Conservation (phyloP, 2,797 vertebrate species). For the Huso huso region DNA sequence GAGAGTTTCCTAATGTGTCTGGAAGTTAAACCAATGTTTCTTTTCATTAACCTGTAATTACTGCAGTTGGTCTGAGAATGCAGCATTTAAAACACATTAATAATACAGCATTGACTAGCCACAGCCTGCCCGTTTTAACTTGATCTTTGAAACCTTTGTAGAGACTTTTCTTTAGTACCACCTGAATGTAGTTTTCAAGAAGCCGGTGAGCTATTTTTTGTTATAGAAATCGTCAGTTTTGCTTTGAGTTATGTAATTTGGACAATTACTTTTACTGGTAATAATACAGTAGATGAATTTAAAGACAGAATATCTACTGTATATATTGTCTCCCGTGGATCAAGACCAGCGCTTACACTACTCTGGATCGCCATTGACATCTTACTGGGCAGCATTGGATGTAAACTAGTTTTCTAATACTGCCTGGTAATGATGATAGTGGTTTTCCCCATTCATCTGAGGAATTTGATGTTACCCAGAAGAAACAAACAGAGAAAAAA, state of each 20-base stretch:
- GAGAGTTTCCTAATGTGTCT: too few relatives aligned
- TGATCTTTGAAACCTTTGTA: too few relatives aligned
- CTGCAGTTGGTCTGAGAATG: neutral
- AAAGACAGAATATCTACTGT: too few relatives aligned
- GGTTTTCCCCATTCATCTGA: constrained; percentile 51
- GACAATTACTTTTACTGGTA: too few relatives aligned
- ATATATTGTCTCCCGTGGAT: neutral
- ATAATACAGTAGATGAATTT: too few relatives aligned
- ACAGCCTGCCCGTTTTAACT: too few relatives aligned
- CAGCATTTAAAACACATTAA: neutral
- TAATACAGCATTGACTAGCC: neutral
- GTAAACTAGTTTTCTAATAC: constrained; percentile 91
- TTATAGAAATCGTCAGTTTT: too few relatives aligned
- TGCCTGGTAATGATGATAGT: constrained; percentile 99
- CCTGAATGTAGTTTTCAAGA: too few relatives aligned
- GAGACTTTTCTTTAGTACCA: too few relatives aligned
- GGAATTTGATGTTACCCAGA: neutral
- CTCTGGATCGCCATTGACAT: constrained; percentile 77
- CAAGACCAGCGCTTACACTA: neutral
- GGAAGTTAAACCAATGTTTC: neutral
- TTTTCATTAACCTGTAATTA: neutral
- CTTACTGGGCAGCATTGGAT: constrained; percentile 99
- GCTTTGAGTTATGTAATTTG: too few relatives aligned
- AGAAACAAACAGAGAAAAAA: neutral
- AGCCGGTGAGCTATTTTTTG: too few relatives aligned